A percentile compares a stretch with the other conserved stretches of the same genome.
Conservation (phyloP, 2,113 vertebrate genomes). For the Pyrgilauda ruficollis region DNA sequence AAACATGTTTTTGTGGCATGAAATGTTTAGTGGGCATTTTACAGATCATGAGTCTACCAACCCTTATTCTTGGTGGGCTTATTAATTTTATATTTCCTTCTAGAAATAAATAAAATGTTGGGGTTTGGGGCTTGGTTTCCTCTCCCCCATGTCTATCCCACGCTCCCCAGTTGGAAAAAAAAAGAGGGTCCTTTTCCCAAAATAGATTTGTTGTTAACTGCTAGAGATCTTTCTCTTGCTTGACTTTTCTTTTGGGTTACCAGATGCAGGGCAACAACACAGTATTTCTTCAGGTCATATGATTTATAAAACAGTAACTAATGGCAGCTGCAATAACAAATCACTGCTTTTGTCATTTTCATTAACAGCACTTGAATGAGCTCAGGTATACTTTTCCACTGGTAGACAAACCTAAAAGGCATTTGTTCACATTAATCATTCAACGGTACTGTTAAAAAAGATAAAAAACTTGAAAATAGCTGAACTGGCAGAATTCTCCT, state of each 20-base stretch:
- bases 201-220: background rate
- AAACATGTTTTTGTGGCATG: background rate
- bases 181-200: background rate
- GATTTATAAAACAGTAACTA: constrained; percentile 12
- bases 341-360: constrained; percentile 1
- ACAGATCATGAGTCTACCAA: background rate
- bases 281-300: background rate
- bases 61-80: background rate
- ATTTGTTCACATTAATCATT: constrained; percentile 19
- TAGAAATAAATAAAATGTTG: background rate
- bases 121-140: background rate
- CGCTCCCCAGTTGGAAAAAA: background rate
- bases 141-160: no score
- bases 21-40: background rate
- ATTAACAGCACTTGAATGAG: constrained; percentile 10
- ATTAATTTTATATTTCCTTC: background rate
- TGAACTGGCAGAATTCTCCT: background rate
- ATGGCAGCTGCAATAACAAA: constrained; percentile 9
- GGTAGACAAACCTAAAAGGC: background rate
- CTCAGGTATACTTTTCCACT: constrained; percentile 28
- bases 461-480: background rate
- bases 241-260: background rate
- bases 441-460: background rate
- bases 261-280: background rate
- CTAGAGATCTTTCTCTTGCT: background rate